Evolutionary conservation across 2,888 invertebrate genomes (phyloP), one percentile per base, ranked within the genome.

Genomic region (Caenorhabditis parvicauda): DNA sequence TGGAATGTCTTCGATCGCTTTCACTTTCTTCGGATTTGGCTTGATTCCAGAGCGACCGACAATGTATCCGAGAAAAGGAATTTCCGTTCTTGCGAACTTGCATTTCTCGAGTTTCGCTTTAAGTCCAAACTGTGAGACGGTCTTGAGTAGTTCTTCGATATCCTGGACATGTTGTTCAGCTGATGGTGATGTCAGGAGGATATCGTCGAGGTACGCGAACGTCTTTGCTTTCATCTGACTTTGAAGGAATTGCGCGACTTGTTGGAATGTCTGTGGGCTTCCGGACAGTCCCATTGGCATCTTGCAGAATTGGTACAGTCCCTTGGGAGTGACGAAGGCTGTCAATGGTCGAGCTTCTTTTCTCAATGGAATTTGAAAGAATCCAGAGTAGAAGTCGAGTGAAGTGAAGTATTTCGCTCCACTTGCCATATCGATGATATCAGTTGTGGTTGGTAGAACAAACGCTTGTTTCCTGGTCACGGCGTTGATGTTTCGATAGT

Each of bases 241-340:
- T 21, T 57, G 48, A 0, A 61, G 17, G 4, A 25, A 12, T 14
- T 37, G 42, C 7, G 64, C 50, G 0, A 54, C 54, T 17, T 39
- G 32, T 28, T 54, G 54, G 29, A 71, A 72, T 0, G 68, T 64
- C 19, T 41, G 32, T 0, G 71, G 68, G 0, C 63, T 55, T 0
- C 57, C 53, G 7, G 54, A 53, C 1, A 71, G 17, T 0, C 71
- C 71, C 41, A 72, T 66, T 0, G 71, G 64, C 52, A 72, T 55
- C 2, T 59, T 17, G 0, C 51, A n/a, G 38, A 50, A 71, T 39
- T 71, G 61, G 21, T 48, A 71, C 3, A 56, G 27, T 1, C 71
- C 71, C 17, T 25, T 19, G 1, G 48, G 47, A 1, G 64, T 65
- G 1, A 53, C 43, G 50, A 72, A 72, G 0, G 72, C 68, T 0